Evolutionary conservation across 2,113 vertebrate genomes (phyloP).

Genomic region (Nettapus auritus): DNA sequence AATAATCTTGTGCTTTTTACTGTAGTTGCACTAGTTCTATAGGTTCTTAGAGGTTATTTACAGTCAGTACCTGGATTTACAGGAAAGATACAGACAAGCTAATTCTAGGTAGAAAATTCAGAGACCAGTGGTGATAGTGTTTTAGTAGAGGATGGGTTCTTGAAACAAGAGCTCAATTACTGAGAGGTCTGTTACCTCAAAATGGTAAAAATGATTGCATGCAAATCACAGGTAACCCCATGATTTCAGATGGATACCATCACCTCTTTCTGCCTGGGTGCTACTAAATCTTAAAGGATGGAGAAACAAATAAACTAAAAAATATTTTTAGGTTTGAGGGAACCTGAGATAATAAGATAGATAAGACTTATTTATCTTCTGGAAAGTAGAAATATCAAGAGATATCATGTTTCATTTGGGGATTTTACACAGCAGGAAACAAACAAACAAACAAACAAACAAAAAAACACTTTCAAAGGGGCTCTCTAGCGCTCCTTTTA

Average conservation of each 20-base stretch:
- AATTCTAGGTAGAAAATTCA: background rate
- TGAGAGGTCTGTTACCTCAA: background rate
- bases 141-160: background rate
- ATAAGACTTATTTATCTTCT: background rate
- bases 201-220: background rate
- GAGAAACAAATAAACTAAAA: background rate
- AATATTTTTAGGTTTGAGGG: background rate
- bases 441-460: too few relatives aligned
- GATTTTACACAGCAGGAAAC: background rate
- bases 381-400: background rate
- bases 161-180: background rate
- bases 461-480: background rate
- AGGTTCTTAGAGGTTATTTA: background rate
- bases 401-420: background rate
- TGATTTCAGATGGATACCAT: background rate
- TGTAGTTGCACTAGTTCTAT: rapidly evolving
- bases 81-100: background rate
- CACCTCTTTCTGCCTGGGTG: background rate
- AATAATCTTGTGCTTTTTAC: background rate
- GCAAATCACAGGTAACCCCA: background rate
- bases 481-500: background rate
- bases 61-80: background rate
- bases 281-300: background rate
- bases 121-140: background rate
- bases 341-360: background rate